These are phyloP conservation scores for Fulica atra DNA, from an alignment of 2,113 vertebrate species.

Conservation along the genomic window DNA sequence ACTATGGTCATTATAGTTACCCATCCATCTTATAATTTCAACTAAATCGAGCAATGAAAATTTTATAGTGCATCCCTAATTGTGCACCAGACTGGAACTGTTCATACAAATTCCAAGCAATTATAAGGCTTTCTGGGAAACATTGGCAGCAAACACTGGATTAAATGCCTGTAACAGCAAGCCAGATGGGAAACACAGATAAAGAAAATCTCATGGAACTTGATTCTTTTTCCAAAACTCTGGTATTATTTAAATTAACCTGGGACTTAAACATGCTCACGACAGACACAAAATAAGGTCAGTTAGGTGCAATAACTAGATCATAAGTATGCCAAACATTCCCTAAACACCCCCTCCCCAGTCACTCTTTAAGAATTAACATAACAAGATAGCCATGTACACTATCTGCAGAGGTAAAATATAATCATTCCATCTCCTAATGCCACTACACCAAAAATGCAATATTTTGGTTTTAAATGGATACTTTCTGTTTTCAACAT, in stretches of 20 bases:
- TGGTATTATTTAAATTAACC: constrained; percentile 63
- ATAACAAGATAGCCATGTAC: neutral
- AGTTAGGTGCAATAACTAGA: constrained; percentile 16
- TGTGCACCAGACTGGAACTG: constrained; percentile 80
- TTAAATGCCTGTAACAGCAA: constrained; percentile 76
- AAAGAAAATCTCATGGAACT: constrained; percentile 76
- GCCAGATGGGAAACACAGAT: constrained; percentile 78
- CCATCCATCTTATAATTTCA: constrained; percentile 77
- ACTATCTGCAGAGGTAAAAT: neutral
- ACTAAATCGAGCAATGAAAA: constrained; percentile 80
- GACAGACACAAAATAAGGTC: constrained; percentile 1
- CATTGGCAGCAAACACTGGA: constrained; percentile 72
- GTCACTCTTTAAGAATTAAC: neutral
- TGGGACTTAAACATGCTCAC: constrained; percentile 7
- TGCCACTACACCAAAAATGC: neutral
- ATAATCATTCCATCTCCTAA: neutral
- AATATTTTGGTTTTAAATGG: neutral
- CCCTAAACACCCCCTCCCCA: neutral
- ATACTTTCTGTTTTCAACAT: neutral
- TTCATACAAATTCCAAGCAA: constrained; percentile 82
- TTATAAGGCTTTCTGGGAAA: constrained; percentile 82
- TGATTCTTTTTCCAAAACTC: constrained; percentile 48
- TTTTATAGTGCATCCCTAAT: constrained; percentile 82
- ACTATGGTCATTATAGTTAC: constrained; percentile 63
- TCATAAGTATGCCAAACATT: neutral